phyloP scores from a whole-genome alignment of 2,797 vertebrate species.

The Clamator glandarius region DNA sequence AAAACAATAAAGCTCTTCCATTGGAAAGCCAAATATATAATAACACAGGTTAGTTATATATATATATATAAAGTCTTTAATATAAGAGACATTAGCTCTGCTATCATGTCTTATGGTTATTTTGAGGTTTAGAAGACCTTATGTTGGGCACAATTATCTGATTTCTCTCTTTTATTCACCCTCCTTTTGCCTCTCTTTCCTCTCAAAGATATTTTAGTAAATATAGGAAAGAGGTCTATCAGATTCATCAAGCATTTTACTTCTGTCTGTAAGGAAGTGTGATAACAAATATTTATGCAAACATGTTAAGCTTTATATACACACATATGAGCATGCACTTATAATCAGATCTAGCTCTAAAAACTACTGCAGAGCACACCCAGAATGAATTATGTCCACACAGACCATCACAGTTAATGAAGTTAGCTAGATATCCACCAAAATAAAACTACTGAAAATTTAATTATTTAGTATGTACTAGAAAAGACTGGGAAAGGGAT shows the following conservation, averaged over 20 bases:
- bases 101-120: neutral
- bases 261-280: neutral
- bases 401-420: neutral
- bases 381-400: neutral
- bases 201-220: neutral
- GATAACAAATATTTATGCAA: slow-evolving; percentile 6
- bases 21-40: neutral
- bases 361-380: neutral
- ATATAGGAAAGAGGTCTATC: neutral
- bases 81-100: neutral
- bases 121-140: neutral
- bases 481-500: neutral
- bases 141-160: neutral
- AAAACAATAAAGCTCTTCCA: neutral
- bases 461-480: neutral
- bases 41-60: neutral
- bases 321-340: neutral
- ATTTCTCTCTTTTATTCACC: neutral
- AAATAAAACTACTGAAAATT: neutral
- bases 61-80: neutral
- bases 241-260: neutral
- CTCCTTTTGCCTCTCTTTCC: neutral
- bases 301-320: neutral
- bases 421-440: neutral
- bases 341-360: neutral